Conservation (phyloP, 2,797 vertebrate genomes). For the Thamnophis elegans region DNA sequence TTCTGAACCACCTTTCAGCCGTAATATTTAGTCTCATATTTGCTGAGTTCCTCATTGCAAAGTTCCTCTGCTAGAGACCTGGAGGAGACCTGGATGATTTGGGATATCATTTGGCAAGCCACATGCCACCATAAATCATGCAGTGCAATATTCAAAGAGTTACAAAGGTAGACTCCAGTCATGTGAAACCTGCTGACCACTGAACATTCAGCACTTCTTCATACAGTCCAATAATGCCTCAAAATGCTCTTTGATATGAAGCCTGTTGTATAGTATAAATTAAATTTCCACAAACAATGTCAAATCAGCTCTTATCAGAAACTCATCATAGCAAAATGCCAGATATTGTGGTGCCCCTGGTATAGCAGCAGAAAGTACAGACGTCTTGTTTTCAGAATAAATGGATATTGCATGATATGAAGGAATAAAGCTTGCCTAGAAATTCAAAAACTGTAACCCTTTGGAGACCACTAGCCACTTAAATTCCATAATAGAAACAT, state of each 20-base stretch:
- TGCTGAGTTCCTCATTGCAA: not conserved
- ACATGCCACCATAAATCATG: not conserved
- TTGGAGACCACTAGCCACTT: not conserved
- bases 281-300: constrained; percentile 14
- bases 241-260: constrained; percentile 6
- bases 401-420: not conserved
- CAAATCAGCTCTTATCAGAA: constrained; percentile 22
- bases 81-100: not conserved
- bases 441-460: not conserved
- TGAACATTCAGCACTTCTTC: not conserved
- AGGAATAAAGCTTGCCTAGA: not conserved
- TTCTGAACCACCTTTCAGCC: not conserved
- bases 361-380: not conserved
- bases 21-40: not conserved
- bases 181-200: constrained; percentile 12
- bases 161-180: not conserved
- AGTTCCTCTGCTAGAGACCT: not conserved
- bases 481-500: not conserved
- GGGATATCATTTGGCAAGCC: not conserved
- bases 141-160: not conserved
- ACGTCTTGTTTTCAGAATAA: not conserved
- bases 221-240: constrained; percentile 30
- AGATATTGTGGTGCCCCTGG: not conserved
- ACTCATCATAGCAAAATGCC: not conserved
- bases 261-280: constrained; percentile 4